Evolutionary conservation across 2,113 vertebrate species (phyloP), one percentile per base, ranked within the genome.

Genomic region (Gila orcuttii): DNA sequence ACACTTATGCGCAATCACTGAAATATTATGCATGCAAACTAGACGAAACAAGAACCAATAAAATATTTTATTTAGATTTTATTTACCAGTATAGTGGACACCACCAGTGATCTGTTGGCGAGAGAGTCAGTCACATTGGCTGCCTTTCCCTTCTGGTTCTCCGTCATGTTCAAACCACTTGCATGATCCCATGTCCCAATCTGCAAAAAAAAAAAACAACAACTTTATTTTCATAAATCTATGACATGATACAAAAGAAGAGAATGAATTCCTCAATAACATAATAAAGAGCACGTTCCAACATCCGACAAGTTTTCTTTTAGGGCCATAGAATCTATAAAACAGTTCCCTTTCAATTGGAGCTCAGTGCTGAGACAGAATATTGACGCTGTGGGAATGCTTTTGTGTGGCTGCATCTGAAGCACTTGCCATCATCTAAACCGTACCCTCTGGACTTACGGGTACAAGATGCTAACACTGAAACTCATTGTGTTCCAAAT

Each of bases 111-210:
- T 21, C 98, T 96, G 91, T 99, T 99, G 85, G 97, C 97, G 78
- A 99, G 90, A 3, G 98, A 99, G 91, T 99, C 98, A 13, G 97
- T 98, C 88, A 99, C 96, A 81, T 99, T 99, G 1, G 96, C 92
- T 45, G 96, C 95, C 89, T 97, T 99, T 89, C 97, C 97, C 91
- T 96, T 99, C 92, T 99, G 98, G 93, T 94, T 97, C 89, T 99
- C 98, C 5, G 98, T 98, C 97, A 99, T 98, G 91, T 99, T 99
- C 91, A 99, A 94, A 82, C 98, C 97, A 87, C 97, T 99, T 69
- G 95, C 91, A 11, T 97, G 96, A 90, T 99, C 98, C 98, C 98
- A 99, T 23, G 97, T 99, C 87, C 98, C 98, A 92, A 98, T 98
- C 98, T 99, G 92, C 69, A 93, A 94, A 90, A 52, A 86, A 21